Evolutionary conservation across 2,888 invertebrate genomes (phyloP).

Genomic region (Stenotaenia linearis): DNA sequence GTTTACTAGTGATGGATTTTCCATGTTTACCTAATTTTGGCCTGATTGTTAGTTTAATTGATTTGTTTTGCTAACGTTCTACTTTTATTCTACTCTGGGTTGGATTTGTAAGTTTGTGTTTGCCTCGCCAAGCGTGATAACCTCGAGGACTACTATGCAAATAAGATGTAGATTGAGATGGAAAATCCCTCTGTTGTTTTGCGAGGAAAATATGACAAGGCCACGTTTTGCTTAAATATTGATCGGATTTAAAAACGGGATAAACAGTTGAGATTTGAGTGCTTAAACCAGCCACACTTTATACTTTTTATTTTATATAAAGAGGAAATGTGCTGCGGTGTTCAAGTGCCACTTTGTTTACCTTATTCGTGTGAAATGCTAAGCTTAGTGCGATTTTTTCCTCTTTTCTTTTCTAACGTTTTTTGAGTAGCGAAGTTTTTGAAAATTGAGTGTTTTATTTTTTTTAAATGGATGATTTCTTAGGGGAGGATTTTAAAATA

Average conservation of each 20-base stretch:
- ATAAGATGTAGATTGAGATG: conserved; percentile 14
- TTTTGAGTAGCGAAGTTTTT: not conserved
- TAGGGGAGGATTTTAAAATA: not conserved
- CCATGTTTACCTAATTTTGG: not conserved
- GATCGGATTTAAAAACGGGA: not conserved
- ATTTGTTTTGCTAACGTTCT: conserved; percentile 12
- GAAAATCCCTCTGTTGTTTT: not conserved
- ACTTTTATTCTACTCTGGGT: not conserved
- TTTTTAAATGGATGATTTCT: conserved; percentile 3
- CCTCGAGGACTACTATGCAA: not conserved
- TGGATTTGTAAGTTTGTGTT: not conserved
- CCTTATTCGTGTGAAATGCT: not conserved
- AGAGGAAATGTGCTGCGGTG: not conserved
- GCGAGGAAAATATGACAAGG: not conserved
- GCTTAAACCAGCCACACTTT: not conserved
- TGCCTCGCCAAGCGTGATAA: not conserved
- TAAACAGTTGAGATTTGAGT: conserved; percentile 4
- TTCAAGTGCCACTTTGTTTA: not conserved
- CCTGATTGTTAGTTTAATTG: conserved; percentile 2
- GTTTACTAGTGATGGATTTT: not conserved
- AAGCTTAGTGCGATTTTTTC: not conserved
- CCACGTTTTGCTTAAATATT: not conserved
- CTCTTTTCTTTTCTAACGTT: not conserved
- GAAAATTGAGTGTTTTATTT: not conserved
- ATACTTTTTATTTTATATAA: not conserved